phyloP scores from a whole-genome alignment of 2,888 invertebrate genomes.

The Latrodectus hesperus region DNA sequence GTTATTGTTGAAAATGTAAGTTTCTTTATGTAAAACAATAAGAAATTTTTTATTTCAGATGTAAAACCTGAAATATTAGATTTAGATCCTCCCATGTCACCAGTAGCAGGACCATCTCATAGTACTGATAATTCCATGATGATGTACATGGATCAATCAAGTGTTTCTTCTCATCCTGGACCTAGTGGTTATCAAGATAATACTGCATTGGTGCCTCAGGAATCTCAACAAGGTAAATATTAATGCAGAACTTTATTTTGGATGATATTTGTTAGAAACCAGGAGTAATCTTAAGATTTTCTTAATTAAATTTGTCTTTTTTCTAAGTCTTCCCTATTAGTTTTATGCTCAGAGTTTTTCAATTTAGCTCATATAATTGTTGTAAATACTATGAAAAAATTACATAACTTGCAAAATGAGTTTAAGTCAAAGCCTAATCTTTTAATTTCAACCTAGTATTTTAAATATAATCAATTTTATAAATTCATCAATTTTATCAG shows the following conservation, averaged over 20 bases:
- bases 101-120: constrained; percentile 63
- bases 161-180: constrained; percentile 51
- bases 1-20: no score
- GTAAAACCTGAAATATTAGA: constrained; percentile 62
- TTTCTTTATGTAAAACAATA: no score
- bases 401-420: no score
- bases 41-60: constrained; percentile 28
- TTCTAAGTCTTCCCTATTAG: background rate
- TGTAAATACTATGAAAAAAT: no score
- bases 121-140: constrained; percentile 63
- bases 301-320: background rate
- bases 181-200: constrained; percentile 63
- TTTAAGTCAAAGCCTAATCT: no score
- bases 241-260: constrained; percentile 4
- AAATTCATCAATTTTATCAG: no score
- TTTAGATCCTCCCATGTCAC: constrained; percentile 57
- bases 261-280: background rate
- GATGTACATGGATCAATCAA: constrained; percentile 61
- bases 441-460: no score
- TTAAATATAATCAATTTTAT: no score
- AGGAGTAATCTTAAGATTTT: background rate
- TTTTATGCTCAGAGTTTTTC: no score
- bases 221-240: constrained; percentile 57
- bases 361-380: no score
- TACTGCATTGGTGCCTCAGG: constrained; percentile 40